These are phyloP conservation scores for Lithobates pipiens DNA, from an alignment of 2,797 vertebrate genomes.

Conservation along the genomic window DNA sequence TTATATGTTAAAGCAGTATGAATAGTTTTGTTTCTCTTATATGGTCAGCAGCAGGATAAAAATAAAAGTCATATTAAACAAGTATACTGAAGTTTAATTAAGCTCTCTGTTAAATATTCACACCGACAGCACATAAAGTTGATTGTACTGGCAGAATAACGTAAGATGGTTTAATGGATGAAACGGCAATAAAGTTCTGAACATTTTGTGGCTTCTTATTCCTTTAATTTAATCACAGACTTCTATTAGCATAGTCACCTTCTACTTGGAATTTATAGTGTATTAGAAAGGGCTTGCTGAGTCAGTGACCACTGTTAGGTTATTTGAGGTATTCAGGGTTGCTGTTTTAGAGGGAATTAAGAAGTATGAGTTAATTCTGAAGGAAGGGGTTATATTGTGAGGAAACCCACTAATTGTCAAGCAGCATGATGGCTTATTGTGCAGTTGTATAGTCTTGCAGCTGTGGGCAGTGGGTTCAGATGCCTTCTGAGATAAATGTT, in stretches of 20 bases:
- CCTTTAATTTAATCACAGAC: conserved; percentile 3
- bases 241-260: neutral
- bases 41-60: neutral
- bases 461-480: neutral
- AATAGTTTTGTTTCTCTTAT: neutral
- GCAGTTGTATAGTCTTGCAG: neutral
- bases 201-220: conserved; percentile 11
- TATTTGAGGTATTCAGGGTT: neutral
- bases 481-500: neutral
- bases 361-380: neutral
- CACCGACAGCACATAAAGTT: conserved; percentile 6
- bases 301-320: neutral
- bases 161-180: conserved; percentile 1
- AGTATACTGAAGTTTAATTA: conserved; percentile 28
- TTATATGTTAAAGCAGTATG: neutral
- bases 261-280: neutral
- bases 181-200: conserved; percentile 22
- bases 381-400: neutral
- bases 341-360: neutral
- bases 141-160: neutral
- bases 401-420: neutral
- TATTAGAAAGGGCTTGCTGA: neutral
- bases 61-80: conserved; percentile 36
- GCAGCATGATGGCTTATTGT: neutral
- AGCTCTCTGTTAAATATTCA: conserved; percentile 17